Base-by-base conservation (phyloP, 2,113 vertebrate species). In the Pygoscelis adeliae region DNA sequence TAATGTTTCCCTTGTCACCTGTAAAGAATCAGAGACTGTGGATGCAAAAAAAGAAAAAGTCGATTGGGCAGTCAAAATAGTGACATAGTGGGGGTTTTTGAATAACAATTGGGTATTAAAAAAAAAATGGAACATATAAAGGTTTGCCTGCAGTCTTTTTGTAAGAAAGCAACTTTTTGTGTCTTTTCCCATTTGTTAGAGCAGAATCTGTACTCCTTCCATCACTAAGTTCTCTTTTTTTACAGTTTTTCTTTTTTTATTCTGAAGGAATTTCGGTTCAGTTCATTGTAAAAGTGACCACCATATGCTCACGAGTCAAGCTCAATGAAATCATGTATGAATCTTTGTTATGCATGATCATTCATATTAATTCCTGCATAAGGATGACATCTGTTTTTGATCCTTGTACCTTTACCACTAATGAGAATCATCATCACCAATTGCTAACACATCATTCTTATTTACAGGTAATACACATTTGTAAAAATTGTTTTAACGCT, bases 361-460 rank as follows among this genome's bases (percentile, higher is more conserved):
- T 97, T 97, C 80, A 89, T 97, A 96, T 95, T 92, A 91, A 97
- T 98, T 98, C 50, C 58, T 89, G 65, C 29, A 22, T 34, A 70
- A 59, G 50, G 61, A 65, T 96, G 94, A 79, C 89, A 91, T 93
- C 71, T 96, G 85, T 78, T 96, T 87, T 90, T 94, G 83, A 94
- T 95, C 90, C 72, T 91, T 96, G 74, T 85, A 74, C 87, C 83
- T 96, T 97, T 81, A 49, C 49, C 49, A 79, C 65, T 93, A 77
- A 94, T 91, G 47, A 94, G 82, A 93, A 89, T 83, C 73, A 92
- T 90, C 95, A 90, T 94, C 69, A 72, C n/a, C 81, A 95, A 83
- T 96, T 96, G 52, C 61, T 82, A 74, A 53, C 25, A 50, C 61
- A 46, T 82, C 17, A 21, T 29, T 93, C 52, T 38, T 82, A 79